phyloP scores from a whole-genome alignment of 2,888 invertebrate genomes.

The Tetragnatha montana region DNA sequence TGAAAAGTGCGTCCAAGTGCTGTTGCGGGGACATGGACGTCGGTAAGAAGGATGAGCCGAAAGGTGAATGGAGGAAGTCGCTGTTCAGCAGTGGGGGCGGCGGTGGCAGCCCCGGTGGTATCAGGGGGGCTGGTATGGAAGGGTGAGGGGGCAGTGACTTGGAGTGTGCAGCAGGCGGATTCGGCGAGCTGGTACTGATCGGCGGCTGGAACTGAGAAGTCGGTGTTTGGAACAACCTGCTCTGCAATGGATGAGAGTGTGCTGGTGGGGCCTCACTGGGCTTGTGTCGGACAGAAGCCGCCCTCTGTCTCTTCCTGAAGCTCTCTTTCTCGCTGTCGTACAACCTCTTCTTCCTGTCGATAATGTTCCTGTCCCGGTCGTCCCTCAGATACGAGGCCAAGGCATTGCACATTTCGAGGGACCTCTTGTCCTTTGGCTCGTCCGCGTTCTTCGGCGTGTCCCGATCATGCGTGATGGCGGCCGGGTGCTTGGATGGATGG shows the following conservation, averaged over 20 bases:
- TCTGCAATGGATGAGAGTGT: slow-evolving; percentile 18
- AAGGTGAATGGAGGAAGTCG: slow-evolving; percentile 47
- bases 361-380: slow-evolving; percentile 40
- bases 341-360: slow-evolving; percentile 45
- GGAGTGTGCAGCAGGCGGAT: slow-evolving; percentile 54
- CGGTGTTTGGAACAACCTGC: slow-evolving; percentile 3
- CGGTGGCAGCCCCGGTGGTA: slow-evolving; percentile 52
- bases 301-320: slow-evolving; percentile 52
- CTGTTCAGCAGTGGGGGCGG: slow-evolving; percentile 60
- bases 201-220: slow-evolving; percentile 24
- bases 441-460: slow-evolving; percentile 14
- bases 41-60: slow-evolving; percentile 39
- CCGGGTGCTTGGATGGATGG: slow-evolving; percentile 11
- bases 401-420: slow-evolving; percentile 46
- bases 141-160: slow-evolving; percentile 39
- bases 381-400: slow-evolving; percentile 55
- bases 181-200: slow-evolving; percentile 30
- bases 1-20: slow-evolving; percentile 75
- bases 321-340: slow-evolving; percentile 36
- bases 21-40: slow-evolving; percentile 62
- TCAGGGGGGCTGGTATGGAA: slow-evolving; percentile 26
- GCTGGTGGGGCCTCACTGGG: slow-evolving; percentile 43
- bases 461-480: background rate
- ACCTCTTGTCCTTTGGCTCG: background rate
- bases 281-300: slow-evolving; percentile 20